Evolutionary conservation across 2,113 vertebrate genomes (phyloP).

Genomic region (Corydoras maculifer): DNA sequence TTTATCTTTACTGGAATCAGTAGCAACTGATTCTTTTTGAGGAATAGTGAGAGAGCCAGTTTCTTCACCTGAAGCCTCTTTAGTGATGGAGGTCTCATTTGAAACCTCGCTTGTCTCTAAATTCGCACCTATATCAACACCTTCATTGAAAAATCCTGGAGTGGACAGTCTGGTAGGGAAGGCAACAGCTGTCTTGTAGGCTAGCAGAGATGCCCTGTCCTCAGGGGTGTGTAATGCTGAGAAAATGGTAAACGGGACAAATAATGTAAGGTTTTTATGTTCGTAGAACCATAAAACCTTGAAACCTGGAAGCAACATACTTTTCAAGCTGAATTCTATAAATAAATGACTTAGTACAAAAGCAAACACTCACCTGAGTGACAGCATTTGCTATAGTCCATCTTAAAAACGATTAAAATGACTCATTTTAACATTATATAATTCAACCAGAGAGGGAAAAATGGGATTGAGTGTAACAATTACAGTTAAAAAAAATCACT

Average conservation of each 20-base stretch:
- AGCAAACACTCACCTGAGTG: too few relatives aligned
- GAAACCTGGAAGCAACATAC: slow-evolving; percentile 14
- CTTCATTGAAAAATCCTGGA: slow-evolving; percentile 39
- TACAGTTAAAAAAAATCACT: too few relatives aligned
- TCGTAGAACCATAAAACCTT: slow-evolving; percentile 20
- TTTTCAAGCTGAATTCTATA: not conserved
- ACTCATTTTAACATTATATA: too few relatives aligned
- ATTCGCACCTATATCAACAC: slow-evolving; percentile 36
- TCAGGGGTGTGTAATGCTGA: slow-evolving; percentile 56
- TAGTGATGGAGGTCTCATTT: not conserved
- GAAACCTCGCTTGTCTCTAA: slow-evolving; percentile 1
- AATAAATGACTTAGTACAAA: not conserved
- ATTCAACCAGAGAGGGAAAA: too few relatives aligned
- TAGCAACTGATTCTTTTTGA: not conserved
- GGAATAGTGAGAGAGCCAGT: not conserved
- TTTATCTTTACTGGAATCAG: not conserved
- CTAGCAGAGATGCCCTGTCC: slow-evolving; percentile 53
- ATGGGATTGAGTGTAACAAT: too few relatives aligned
- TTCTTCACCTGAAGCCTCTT: not conserved
- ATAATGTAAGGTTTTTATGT: slow-evolving; percentile 20
- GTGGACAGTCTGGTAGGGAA: slow-evolving; percentile 57
- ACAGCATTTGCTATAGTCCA: too few relatives aligned
- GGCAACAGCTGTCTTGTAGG: slow-evolving; percentile 62
- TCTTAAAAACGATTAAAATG: too few relatives aligned
- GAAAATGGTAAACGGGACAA: slow-evolving; percentile 53